Conservation (phyloP, 2,113 vertebrate species). For the Podarcis raffonei region DNA sequence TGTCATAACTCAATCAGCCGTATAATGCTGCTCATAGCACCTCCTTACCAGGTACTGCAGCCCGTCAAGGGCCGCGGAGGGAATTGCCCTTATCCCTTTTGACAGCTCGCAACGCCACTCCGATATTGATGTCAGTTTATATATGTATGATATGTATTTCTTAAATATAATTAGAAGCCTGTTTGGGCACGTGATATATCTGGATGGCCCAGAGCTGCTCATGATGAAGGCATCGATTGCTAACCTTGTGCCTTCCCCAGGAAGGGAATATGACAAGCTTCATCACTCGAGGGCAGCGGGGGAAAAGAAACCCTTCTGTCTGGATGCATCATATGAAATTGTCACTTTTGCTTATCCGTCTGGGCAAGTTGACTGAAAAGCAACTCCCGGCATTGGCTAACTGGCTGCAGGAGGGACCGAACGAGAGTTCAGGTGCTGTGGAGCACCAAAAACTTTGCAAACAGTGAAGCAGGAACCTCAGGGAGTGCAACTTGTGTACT, state of each 20-base stretch:
- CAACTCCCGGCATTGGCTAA: slow-evolving; percentile 54
- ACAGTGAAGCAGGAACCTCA: not conserved
- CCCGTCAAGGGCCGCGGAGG: slow-evolving; percentile 84
- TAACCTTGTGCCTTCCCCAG: slow-evolving; percentile 63
- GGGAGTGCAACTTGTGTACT: too few relatives aligned
- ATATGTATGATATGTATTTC: slow-evolving; percentile 79
- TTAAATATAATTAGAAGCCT: slow-evolving; percentile 74
- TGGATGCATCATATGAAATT: slow-evolving; percentile 67
- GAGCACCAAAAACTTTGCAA: not conserved
- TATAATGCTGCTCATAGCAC: slow-evolving; percentile 81
- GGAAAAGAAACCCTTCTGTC: slow-evolving; percentile 63
- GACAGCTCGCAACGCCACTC: slow-evolving; percentile 85
- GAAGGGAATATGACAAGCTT: slow-evolving; percentile 75
- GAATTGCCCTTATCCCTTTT: slow-evolving; percentile 85
- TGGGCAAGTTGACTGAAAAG: slow-evolving; percentile 57
- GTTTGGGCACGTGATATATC: slow-evolving; percentile 73
- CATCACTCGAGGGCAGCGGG: slow-evolving; percentile 66
- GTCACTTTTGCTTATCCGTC: slow-evolving; percentile 72
- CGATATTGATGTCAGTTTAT: slow-evolving; percentile 88
- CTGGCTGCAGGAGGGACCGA: slow-evolving; percentile 40
- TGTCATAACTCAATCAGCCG: slow-evolving; percentile 99
- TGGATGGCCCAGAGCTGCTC: slow-evolving; percentile 67
- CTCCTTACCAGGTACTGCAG: slow-evolving; percentile 77
- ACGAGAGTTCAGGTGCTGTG: not conserved
- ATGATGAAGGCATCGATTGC: slow-evolving; percentile 75